A percentile compares a stretch with the other conserved stretches of the same genome.
These are phyloP conservation scores for Linepithema humile DNA, from an alignment of 1,140 invertebrate species.

Conservation along the genomic window DNA sequence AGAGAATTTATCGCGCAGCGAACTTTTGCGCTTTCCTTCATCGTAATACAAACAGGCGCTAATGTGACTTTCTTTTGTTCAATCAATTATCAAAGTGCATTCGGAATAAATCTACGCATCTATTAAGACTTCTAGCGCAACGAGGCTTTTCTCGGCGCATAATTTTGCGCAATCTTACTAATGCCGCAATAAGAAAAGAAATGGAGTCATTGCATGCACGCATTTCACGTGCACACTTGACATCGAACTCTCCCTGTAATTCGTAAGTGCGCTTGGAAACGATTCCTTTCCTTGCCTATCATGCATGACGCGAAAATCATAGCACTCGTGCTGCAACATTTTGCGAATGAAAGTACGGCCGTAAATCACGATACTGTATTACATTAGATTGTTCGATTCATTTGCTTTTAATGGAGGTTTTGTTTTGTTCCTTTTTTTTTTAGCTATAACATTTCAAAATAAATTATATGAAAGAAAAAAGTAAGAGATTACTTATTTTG, in stretches of 20 bases:
- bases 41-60: not conserved
- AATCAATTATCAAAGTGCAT: not conserved
- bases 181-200: constrained; percentile 11
- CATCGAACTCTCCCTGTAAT: constrained; percentile 45
- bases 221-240: constrained; percentile 51
- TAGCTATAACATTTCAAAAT: not conserved
- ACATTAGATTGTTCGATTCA: not conserved
- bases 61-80: not conserved
- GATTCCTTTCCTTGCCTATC: constrained; percentile 34
- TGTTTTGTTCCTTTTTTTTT: not conserved
- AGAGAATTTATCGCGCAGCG: not conserved
- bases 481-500: too few relatives aligned
- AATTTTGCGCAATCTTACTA: constrained; percentile 21
- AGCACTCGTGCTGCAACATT: not conserved
- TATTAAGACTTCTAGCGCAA: not conserved
- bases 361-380: not conserved
- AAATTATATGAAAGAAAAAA: not conserved
- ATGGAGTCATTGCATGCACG: constrained; percentile 29
- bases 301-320: constrained; percentile 35
- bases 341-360: not conserved
- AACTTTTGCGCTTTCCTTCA: not conserved
- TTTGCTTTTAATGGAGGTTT: not conserved
- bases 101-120: not conserved
- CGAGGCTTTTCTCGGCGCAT: not conserved
- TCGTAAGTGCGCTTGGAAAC: constrained; percentile 10